Base-by-base conservation (phyloP, 2,888 invertebrate genomes). In the Protophormia terraenovae region DNA sequence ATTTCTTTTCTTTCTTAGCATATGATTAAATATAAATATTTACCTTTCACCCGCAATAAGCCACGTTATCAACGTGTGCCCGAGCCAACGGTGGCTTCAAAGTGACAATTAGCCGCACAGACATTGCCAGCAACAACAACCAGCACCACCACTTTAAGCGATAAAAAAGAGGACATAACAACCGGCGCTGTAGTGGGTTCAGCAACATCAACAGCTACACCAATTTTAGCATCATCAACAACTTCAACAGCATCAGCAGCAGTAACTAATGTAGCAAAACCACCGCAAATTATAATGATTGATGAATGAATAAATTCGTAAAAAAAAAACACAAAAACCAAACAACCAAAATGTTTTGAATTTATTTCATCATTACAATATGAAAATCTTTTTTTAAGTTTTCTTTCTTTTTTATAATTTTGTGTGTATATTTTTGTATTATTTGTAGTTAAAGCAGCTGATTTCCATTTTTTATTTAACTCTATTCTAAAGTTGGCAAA, bases 1-100 rank as follows among this genome's bases (percentile, higher is more conserved):
- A 8, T 50, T 77, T 58, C 10, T 32, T 41, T 79, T 12, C 12
- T 67, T 84, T 95, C 95, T 87, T 95, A 98, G 98, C 99, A 99
- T 94, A 99, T 99, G 99, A 97, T 99, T 92, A 98, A 98, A 94
- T 99, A 99, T 93, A 96, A 97, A 93, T 99, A 99, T 94, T 94
- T 99, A 93, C 99, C 99, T 85, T 99, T 99, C 93, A 98, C 99
- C 75, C 97, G 98, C 92, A 98, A 98, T 91, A 99, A 99, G 94
- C 98, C 98, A 90, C 96, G 96, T 93, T 98, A 98, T 94, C 96
- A 97, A 93, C 95, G 95, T 83, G 94, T 93, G 75, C 92, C 90
- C 77, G 91, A 93, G 84, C 88, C 91, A 87, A 80, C 88, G 67
- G 79, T 85, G 53, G 53, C 86, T 41, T 82, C 91, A 86, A 94